Evolutionary conservation across 2,888 invertebrate genomes (phyloP).

Genomic region (Melolontha melolontha): DNA sequence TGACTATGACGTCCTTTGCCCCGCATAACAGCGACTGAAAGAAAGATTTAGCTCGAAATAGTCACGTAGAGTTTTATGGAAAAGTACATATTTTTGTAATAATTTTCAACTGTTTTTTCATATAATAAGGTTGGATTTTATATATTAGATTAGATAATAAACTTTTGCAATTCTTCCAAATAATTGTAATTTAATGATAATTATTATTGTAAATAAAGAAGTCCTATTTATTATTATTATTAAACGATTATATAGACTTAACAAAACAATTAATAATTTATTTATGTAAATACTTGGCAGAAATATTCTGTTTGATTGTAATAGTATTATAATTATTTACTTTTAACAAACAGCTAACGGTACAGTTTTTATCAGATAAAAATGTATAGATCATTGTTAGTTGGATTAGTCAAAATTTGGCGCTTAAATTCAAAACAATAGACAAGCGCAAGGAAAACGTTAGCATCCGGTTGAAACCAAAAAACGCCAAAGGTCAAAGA

Average conservation of each 20-base stretch:
- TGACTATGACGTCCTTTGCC: conserved; percentile 40
- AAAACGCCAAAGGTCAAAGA: conserved; percentile 48
- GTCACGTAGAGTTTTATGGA: too few relatives aligned
- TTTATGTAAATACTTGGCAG: too few relatives aligned
- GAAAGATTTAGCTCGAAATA: background rate
- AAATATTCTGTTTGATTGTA: too few relatives aligned
- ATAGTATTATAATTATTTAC: conserved; percentile 1
- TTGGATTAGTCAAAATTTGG: conserved; percentile 25
- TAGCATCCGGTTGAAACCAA: conserved; percentile 45
- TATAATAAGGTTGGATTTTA: too few relatives aligned
- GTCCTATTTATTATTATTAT: too few relatives aligned
- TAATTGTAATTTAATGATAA: too few relatives aligned
- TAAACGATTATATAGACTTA: background rate
- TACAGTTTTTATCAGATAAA: background rate
- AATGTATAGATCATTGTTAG: background rate
- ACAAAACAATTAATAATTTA: too few relatives aligned
- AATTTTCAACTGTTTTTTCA: too few relatives aligned
- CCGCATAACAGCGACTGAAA: background rate
- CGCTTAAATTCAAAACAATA: conserved; percentile 44
- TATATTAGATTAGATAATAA: too few relatives aligned
- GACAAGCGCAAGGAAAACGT: conserved; percentile 40
- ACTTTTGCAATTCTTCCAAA: too few relatives aligned
- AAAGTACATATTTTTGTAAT: too few relatives aligned
- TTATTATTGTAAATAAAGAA: too few relatives aligned
- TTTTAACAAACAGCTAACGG: background rate